Evolutionary conservation across 2,113 vertebrate species (phyloP).

Genomic region (Chloropsis hardwickii): DNA sequence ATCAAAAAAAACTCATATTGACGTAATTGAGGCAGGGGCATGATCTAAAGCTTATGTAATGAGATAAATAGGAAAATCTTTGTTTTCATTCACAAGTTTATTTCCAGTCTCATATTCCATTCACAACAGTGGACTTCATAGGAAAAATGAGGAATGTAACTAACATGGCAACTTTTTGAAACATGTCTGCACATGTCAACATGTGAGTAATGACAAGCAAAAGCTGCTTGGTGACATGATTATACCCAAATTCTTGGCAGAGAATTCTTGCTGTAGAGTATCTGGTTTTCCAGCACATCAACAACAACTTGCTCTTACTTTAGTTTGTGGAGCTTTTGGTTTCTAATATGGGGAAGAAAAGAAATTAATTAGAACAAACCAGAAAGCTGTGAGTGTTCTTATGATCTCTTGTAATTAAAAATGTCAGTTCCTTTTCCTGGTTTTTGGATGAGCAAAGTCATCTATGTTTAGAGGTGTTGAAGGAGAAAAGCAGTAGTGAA

Average conservation of each 20-base stretch:
- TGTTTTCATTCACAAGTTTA: background rate
- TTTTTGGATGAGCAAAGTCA: background rate
- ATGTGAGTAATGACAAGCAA: background rate
- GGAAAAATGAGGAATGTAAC: background rate
- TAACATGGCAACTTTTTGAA: background rate
- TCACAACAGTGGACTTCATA: background rate
- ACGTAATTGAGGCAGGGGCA: background rate
- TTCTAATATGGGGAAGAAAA: background rate
- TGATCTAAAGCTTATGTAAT: background rate
- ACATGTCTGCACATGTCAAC: accelerated
- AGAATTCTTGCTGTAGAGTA: background rate
- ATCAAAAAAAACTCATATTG: background rate
- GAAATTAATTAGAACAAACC: background rate
- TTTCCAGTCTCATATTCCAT: background rate
- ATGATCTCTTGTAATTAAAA: background rate
- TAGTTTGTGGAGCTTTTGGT: background rate
- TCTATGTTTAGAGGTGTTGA: background rate
- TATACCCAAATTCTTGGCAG: background rate
- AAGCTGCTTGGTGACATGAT: background rate
- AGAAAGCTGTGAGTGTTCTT: background rate
- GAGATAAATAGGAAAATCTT: background rate
- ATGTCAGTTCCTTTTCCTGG: background rate
- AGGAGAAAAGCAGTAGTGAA: background rate
- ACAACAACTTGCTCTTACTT: background rate
- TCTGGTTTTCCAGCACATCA: background rate